Conservation (phyloP, 1,140 invertebrate genomes). For the Sesamia nonagrioides region DNA sequence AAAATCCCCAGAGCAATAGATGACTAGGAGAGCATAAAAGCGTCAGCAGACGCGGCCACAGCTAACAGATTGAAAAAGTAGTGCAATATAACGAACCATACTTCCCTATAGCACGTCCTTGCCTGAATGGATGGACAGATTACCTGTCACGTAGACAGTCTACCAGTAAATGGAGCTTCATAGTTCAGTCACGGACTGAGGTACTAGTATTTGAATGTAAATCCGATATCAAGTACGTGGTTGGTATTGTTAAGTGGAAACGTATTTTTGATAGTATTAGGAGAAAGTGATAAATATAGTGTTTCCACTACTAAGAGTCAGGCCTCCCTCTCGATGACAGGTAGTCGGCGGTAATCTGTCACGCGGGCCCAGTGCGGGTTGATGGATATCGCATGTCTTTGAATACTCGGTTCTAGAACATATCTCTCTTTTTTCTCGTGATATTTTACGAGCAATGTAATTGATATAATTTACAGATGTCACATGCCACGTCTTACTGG, state of each 20-base stretch:
- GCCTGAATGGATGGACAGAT: constrained; percentile 27
- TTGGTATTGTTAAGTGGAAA: background rate
- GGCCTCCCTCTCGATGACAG: too few relatives aligned
- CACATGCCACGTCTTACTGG: too few relatives aligned
- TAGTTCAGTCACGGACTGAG: background rate
- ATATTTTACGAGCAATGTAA: too few relatives aligned
- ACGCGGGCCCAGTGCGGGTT: too few relatives aligned
- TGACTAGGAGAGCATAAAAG: constrained; percentile 21
- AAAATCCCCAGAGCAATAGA: constrained; percentile 7
- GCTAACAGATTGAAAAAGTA: constrained; percentile 23
- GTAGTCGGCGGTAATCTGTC: too few relatives aligned
- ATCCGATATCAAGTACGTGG: background rate
- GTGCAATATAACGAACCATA: constrained; percentile 12
- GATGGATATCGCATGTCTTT: too few relatives aligned
- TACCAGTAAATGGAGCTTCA: constrained; percentile 13
- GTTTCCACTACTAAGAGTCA: too few relatives aligned
- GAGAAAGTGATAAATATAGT: too few relatives aligned
- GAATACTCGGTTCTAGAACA: too few relatives aligned
- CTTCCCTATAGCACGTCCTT: background rate
- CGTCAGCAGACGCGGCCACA: background rate
- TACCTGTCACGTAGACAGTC: constrained; percentile 18
- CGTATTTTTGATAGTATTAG: background rate
- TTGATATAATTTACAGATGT: too few relatives aligned
- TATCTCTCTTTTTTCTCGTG: too few relatives aligned
- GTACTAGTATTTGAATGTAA: constrained; percentile 16